Conservation (phyloP, 2,888 invertebrate genomes). For the Psylliodes chrysocephalus region DNA sequence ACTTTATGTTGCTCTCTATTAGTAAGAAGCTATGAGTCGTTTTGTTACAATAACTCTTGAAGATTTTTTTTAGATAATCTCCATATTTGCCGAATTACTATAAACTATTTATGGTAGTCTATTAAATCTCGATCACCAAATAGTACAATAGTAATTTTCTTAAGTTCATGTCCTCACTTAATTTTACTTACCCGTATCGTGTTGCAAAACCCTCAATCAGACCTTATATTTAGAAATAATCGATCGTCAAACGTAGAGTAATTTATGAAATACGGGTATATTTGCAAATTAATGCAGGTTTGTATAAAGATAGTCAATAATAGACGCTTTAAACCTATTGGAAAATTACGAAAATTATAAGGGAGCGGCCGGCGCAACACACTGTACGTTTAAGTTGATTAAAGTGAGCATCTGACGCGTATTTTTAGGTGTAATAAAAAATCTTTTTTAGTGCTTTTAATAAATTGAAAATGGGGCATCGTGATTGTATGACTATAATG, state of each 20-base stretch:
- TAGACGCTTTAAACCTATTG: conserved; percentile 43
- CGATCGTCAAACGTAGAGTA: conserved; percentile 24
- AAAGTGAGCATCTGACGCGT: neutral
- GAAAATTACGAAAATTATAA: conserved; percentile 26
- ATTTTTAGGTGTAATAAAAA: neutral
- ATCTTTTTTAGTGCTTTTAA: conserved; percentile 5
- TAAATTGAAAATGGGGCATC: neutral
- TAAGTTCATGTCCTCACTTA: neutral
- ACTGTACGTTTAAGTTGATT: neutral
- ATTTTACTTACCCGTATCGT: conserved; percentile 19
- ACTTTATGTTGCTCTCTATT: no score
- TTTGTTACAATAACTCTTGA: no score
- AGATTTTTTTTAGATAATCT: no score
- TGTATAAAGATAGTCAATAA: conserved; percentile 32
- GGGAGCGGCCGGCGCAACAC: conserved; percentile 13
- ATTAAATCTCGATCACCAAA: no score
- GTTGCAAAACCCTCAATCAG: conserved; percentile 29
- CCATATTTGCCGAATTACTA: no score
- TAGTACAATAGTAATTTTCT: no score
- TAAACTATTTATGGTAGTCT: no score
- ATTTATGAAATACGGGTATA: conserved; percentile 31
- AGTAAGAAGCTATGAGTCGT: no score
- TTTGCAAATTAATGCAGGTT: conserved; percentile 38
- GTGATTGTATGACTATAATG: no score
- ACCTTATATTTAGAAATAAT: conserved; percentile 33